Percentiles rank a stretch among this genome's conserved stretches.
Evolutionary conservation across 1,140 invertebrate genomes (phyloP).

Genomic region (Pissodes strobi): DNA sequence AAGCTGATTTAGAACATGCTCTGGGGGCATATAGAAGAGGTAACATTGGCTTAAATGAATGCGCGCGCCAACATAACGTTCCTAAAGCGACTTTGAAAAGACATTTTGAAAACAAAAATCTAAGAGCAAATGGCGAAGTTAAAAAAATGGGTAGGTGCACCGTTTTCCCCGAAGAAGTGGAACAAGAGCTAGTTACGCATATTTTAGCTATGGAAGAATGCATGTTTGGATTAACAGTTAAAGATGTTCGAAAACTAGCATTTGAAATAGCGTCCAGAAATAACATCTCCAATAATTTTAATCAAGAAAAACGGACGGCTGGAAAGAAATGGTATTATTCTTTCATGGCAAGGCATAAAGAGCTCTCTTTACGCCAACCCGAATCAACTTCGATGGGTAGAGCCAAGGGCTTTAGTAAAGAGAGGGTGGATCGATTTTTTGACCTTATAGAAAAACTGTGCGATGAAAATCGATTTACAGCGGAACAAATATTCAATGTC

Average conservation of each 20-base stretch:
- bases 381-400: slow-evolving; percentile 40
- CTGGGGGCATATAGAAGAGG: neutral
- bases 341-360: slow-evolving; percentile 40
- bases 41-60: slow-evolving; percentile 18
- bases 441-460: slow-evolving; percentile 37
- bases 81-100: slow-evolving; percentile 17
- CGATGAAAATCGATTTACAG: slow-evolving; percentile 36
- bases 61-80: neutral
- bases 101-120: slow-evolving; percentile 6
- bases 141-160: slow-evolving; percentile 12
- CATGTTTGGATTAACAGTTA: no score
- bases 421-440: slow-evolving; percentile 43
- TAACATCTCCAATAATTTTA: no score
- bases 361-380: slow-evolving; percentile 40
- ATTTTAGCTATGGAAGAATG: neutral
- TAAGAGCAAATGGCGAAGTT: neutral
- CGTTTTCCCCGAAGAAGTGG: neutral
- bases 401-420: slow-evolving; percentile 43
- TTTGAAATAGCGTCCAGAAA: no score
- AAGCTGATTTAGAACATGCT: slow-evolving; percentile 5
- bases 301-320: no score
- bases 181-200: neutral
- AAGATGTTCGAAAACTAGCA: no score
- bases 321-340: slow-evolving; percentile 18
- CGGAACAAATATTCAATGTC: slow-evolving; percentile 52